A percentile compares a stretch with the other conserved stretches of the same genome.
phyloP scores from a whole-genome alignment of 2,797 vertebrate genomes.

The Lateolabrax maculatus region DNA sequence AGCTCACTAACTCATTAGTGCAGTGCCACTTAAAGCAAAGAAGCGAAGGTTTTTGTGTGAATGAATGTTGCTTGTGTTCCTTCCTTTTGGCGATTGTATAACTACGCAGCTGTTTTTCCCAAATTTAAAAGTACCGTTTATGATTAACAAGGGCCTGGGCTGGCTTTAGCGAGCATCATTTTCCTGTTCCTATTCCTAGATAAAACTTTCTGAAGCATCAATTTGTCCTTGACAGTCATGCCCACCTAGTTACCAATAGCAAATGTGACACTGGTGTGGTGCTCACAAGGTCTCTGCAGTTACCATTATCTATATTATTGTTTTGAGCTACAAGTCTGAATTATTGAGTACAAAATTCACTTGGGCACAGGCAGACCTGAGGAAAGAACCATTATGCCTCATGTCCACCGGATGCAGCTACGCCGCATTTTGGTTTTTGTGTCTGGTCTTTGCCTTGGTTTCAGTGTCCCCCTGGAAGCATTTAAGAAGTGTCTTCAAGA shows the following conservation, averaged over 20 bases:
- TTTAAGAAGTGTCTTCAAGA: not conserved
- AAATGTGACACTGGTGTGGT: conserved; percentile 19
- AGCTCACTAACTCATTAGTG: conserved; percentile 21
- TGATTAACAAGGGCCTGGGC: conserved; percentile 32
- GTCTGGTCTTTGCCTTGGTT: not conserved
- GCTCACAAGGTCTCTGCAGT: conserved; percentile 11
- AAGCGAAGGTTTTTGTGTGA: conserved; percentile 32
- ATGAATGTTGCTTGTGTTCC: conserved; percentile 38
- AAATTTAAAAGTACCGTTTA: conserved; percentile 7
- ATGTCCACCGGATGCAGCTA: conserved; percentile 26
- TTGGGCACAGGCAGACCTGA: not conserved
- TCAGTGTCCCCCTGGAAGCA: not conserved
- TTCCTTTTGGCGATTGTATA: conserved; percentile 43
- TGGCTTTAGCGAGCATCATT: conserved; percentile 20
- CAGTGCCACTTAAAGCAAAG: conserved; percentile 41
- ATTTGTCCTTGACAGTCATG: conserved; percentile 35
- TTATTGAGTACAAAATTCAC: conserved; percentile 31
- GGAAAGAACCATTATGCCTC: not conserved
- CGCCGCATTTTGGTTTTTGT: not conserved
- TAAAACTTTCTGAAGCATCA: conserved; percentile 35
- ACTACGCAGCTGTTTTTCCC: conserved; percentile 19
- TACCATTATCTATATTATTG: conserved; percentile 6
- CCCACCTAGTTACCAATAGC: conserved; percentile 27
- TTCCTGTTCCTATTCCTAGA: conserved; percentile 15
- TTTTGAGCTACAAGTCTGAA: conserved; percentile 29